Evolutionary conservation across 2,888 invertebrate genomes (phyloP), one percentile per base, ranked within the genome.

Genomic region (Plutella xylostella): DNA sequence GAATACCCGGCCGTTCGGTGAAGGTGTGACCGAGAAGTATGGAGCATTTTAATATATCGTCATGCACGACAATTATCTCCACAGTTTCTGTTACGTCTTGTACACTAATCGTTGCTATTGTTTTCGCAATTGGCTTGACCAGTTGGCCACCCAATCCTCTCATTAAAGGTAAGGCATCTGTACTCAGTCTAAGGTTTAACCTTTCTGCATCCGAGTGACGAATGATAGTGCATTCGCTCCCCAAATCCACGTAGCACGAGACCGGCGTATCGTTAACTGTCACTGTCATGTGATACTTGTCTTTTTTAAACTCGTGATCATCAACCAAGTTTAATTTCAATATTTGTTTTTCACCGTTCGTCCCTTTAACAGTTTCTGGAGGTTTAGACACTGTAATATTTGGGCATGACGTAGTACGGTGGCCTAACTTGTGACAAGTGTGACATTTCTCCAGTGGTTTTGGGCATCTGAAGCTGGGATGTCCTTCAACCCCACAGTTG

Each of bases 201-300:
- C 11, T 39, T 20, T 12, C 14, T 14, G 21, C 20, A n/a, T 39
- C 39, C 3, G 39, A 21, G 5, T 21, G n/a, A 5, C 39, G 22
- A 2, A 40, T 40, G 9, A 40, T 18, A 15, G 25, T 18, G 15
- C 40, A 40, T 40, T 40, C 25, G 14, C 40, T 40, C 9, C 40
- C 40, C n/a, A 40, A 25, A 25, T 40, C 40, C 3, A 40, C 25
- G 14, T 25, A 25, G 12, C 25, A 22, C 15, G 6, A 3, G 12
- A 40, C 6, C 2, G 40, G 28, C 5, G 14, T 2, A 3, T 25
- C 40, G 14, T 40, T 40, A 7, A 40, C 28, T 21, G 17, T 22
- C 3, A 15, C 17, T 3, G 7, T 25, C 15, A 25, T 14, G 12
- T 4, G 7, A 40, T 40, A 40, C n/a, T 40, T 40, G 12, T 15